phyloP scores from a whole-genome alignment of 2,797 vertebrate genomes.

The Coregonus ussuriensis region DNA sequence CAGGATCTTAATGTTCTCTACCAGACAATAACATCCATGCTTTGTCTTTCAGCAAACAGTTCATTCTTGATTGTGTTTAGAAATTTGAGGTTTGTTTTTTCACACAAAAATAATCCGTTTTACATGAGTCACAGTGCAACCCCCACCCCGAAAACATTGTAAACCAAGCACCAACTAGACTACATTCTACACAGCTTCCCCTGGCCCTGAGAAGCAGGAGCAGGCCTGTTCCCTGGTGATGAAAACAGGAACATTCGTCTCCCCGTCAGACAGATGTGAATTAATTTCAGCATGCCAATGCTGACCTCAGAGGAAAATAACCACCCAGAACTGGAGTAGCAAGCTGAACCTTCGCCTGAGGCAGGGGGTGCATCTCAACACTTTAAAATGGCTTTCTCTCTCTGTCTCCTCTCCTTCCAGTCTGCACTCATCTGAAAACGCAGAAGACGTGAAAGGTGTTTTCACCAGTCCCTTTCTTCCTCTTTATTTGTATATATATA shows the following conservation, averaged over 20 bases:
- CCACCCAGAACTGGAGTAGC: not conserved
- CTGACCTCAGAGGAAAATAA: slow-evolving; percentile 38
- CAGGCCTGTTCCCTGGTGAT: slow-evolving; percentile 28
- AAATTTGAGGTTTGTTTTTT: not conserved
- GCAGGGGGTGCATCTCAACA: not conserved
- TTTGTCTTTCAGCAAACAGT: not conserved
- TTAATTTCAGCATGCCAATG: slow-evolving; percentile 16
- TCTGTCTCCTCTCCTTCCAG: not conserved
- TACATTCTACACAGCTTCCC: not conserved
- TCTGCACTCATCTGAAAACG: not conserved
- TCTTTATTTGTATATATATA: no score
- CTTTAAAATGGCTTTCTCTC: not conserved
- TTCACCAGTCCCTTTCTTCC: not conserved
- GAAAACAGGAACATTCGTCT: not conserved
- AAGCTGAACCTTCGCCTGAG: slow-evolving; percentile 6
- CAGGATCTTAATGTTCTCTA: not conserved
- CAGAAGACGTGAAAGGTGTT: not conserved
- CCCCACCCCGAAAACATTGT: not conserved
- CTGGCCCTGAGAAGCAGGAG: not conserved
- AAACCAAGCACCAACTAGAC: not conserved
- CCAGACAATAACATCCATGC: not conserved
- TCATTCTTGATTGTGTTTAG: not conserved
- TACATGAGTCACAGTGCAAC: no score
- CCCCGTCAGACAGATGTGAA: slow-evolving; percentile 10
- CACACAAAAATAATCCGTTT: no score